Evolutionary conservation across 2,113 vertebrate species (phyloP).

Genomic region (Chroicocephalus ridibundus): DNA sequence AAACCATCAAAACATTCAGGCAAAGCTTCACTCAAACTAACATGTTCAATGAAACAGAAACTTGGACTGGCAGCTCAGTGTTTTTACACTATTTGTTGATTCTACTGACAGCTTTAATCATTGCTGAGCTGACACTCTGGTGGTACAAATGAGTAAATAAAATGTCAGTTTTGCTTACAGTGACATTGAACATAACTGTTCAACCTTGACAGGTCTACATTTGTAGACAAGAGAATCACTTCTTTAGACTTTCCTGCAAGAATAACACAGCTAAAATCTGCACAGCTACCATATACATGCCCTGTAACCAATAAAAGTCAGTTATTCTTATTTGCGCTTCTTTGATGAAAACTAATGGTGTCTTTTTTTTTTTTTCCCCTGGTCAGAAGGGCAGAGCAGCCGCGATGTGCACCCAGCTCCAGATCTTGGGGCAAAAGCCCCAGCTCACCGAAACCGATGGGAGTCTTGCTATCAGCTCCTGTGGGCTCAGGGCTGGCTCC

Average conservation of each 20-base stretch:
- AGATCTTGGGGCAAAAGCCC: background rate
- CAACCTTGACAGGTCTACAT: slow-evolving; percentile 44
- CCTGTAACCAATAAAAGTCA: background rate
- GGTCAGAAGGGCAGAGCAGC: background rate
- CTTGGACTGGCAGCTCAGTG: slow-evolving; percentile 25
- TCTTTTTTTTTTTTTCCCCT: background rate
- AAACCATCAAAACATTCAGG: slow-evolving; percentile 52
- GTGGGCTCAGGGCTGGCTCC: background rate
- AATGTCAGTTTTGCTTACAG: slow-evolving; percentile 44
- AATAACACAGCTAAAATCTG: slow-evolving; percentile 37
- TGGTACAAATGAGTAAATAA: slow-evolving; percentile 66
- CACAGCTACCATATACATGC: background rate
- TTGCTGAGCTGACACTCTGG: slow-evolving; percentile 46
- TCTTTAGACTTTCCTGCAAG: slow-evolving; percentile 26
- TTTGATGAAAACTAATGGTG: background rate
- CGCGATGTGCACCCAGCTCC: background rate
- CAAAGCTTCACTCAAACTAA: slow-evolving; percentile 53
- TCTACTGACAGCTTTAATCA: slow-evolving; percentile 60
- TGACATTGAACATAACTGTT: slow-evolving; percentile 53
- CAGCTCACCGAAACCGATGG: background rate
- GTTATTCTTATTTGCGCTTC: background rate
- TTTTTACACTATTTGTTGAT: slow-evolving; percentile 53
- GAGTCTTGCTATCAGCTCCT: background rate
- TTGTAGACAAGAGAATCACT: slow-evolving; percentile 38
- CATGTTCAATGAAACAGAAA: slow-evolving; percentile 47